Conservation (phyloP, 2,113 vertebrate species). For the Reinhardtius hippoglossoides region DNA sequence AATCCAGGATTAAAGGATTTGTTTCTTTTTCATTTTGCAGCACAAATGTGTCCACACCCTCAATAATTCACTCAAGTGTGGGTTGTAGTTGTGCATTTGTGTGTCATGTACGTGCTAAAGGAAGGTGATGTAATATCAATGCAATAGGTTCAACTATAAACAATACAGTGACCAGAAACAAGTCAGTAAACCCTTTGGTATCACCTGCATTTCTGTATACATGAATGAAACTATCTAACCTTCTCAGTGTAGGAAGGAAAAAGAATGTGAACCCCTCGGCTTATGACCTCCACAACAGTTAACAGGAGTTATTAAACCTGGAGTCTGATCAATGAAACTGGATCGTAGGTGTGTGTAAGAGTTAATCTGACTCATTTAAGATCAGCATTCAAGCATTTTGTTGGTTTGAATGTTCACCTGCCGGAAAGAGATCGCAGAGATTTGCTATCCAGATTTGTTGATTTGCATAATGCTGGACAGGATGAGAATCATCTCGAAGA, state of each 20-base stretch:
- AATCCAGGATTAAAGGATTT: conserved; percentile 32
- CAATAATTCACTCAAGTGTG: conserved; percentile 24
- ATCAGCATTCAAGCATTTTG: not conserved
- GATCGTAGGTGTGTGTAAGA: not conserved
- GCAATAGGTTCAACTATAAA: conserved; percentile 38
- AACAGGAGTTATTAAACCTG: not conserved
- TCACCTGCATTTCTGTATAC: not conserved
- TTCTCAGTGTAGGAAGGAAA: not conserved
- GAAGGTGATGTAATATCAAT: conserved; percentile 52
- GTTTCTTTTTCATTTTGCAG: conserved; percentile 3
- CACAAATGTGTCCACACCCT: conserved; percentile 29
- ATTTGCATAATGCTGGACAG: too few species aligned
- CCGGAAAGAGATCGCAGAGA: not conserved
- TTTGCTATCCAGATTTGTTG: not conserved
- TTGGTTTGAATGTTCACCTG: not conserved
- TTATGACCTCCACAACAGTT: not conserved
- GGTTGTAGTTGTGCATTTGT: not conserved
- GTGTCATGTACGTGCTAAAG: conserved; percentile 3
- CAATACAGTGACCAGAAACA: not conserved
- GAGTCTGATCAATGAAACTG: too few species aligned
- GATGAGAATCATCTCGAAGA: not conserved
- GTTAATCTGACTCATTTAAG: not conserved
- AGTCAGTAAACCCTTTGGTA: not conserved
- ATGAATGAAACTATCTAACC: not conserved
- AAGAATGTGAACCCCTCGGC: not conserved